These are phyloP conservation scores for Loripinus fragilis DNA, from an alignment of 2,888 invertebrate species.

Conservation along the genomic window DNA sequence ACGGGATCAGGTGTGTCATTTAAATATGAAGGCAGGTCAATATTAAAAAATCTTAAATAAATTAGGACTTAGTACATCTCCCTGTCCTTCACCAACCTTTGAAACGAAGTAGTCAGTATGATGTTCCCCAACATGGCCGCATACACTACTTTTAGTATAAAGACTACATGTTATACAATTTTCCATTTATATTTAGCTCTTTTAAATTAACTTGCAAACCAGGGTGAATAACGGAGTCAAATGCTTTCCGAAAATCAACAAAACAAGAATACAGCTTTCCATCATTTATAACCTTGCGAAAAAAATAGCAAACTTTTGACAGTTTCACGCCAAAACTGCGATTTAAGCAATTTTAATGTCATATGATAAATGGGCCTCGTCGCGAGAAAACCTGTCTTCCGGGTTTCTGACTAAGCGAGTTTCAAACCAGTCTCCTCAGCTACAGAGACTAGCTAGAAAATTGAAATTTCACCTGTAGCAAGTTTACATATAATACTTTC, in stretches of 20 bases:
- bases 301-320: no score
- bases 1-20: background rate
- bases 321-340: no score
- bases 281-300: no score
- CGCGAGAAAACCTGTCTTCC: no score
- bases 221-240: conserved; percentile 40
- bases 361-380: no score
- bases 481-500: no score
- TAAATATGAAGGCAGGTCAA: conserved; percentile 5
- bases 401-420: no score
- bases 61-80: conserved; percentile 11
- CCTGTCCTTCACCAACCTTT: background rate
- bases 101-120: background rate
- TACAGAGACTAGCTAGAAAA: no score
- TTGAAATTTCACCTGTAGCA: no score
- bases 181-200: conserved; percentile 16
- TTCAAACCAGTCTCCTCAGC: no score
- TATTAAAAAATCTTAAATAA: conserved; percentile 23
- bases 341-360: no score
- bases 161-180: conserved; percentile 3
- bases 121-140: background rate
- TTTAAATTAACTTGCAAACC: conserved; percentile 25
- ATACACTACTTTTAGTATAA: background rate
- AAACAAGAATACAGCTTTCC: conserved; percentile 35
- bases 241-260: conserved; percentile 43